Conservation (phyloP, 92 coral and sea anemone species). For the Epizoanthus stellaris region DNA sequence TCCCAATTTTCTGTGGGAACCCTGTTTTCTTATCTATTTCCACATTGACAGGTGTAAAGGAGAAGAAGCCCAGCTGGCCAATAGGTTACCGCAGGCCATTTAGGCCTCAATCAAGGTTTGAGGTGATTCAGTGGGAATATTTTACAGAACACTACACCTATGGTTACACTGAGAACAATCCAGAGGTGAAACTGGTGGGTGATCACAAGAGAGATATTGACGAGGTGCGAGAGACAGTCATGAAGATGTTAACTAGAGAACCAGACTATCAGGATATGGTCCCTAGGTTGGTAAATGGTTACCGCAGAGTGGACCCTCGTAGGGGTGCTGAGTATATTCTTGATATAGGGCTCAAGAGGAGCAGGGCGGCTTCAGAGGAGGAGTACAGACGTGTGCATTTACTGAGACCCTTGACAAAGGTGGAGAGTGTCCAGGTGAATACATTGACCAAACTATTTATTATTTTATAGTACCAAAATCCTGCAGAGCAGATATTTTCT, state of each 20-base stretch:
- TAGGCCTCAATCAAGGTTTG: constrained; percentile 90
- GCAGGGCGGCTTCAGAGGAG: constrained; percentile 41
- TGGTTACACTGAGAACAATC: constrained; percentile 87
- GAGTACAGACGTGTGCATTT: constrained; percentile 84
- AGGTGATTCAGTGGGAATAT: constrained; percentile 96
- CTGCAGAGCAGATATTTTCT: too few relatives aligned
- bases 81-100: constrained; percentile 92
- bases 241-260: constrained; percentile 91
- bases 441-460: too few relatives aligned
- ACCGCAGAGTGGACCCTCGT: constrained; percentile 90
- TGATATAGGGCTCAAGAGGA: constrained; percentile 77
- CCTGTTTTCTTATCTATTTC: background rate
- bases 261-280: constrained; percentile 60
- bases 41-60: constrained; percentile 76
- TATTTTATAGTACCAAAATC: too few relatives aligned
- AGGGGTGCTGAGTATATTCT: constrained; percentile 95
- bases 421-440: constrained; percentile 79
- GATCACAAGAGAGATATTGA: constrained; percentile 86
- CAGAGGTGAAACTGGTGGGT: constrained; percentile 74
- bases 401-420: constrained; percentile 90
- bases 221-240: constrained; percentile 86
- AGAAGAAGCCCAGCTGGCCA: constrained; percentile 96
- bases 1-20: too few relatives aligned
- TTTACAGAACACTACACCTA: constrained; percentile 83
- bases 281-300: constrained; percentile 83